phyloP scores from a whole-genome alignment of 2,113 vertebrate species.

The Empidonax alnorum region DNA sequence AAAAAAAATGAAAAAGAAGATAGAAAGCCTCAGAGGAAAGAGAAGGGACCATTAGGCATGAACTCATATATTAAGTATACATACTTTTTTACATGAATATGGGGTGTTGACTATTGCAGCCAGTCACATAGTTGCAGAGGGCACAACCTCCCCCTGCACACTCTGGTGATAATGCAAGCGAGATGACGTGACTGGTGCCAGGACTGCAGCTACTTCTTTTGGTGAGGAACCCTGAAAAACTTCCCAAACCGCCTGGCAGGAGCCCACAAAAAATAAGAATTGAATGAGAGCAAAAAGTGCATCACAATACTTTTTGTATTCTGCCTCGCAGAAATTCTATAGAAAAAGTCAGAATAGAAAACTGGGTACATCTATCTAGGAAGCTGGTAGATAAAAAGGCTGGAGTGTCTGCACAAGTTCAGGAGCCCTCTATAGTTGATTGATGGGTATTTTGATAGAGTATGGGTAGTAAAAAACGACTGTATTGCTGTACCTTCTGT shows the following conservation, averaged over 20 bases:
- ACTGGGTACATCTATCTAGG: background rate
- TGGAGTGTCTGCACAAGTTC: background rate
- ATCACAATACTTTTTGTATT: background rate
- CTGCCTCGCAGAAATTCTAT: background rate
- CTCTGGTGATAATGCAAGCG: fast-evolving
- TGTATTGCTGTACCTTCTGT: background rate
- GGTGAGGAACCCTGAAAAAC: background rate
- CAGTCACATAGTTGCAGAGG: background rate
- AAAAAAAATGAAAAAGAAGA: background rate
- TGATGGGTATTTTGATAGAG: background rate
- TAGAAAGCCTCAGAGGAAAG: background rate
- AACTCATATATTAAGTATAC: background rate
- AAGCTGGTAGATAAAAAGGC: background rate
- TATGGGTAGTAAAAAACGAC: background rate
- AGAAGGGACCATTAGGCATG: background rate
- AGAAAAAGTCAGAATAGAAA: background rate
- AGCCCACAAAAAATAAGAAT: background rate
- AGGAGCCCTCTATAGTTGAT: background rate
- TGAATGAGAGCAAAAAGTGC: background rate
- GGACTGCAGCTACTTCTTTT: background rate
- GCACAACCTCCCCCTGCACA: background rate
- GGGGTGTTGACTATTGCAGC: background rate
- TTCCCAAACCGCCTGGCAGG: background rate
- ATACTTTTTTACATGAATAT: background rate
- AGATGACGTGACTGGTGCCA: fast-evolving